Evolutionary conservation across 2,888 invertebrate genomes (phyloP), one percentile per base, ranked within the genome.

Genomic region (Calliopum simillimum): DNA sequence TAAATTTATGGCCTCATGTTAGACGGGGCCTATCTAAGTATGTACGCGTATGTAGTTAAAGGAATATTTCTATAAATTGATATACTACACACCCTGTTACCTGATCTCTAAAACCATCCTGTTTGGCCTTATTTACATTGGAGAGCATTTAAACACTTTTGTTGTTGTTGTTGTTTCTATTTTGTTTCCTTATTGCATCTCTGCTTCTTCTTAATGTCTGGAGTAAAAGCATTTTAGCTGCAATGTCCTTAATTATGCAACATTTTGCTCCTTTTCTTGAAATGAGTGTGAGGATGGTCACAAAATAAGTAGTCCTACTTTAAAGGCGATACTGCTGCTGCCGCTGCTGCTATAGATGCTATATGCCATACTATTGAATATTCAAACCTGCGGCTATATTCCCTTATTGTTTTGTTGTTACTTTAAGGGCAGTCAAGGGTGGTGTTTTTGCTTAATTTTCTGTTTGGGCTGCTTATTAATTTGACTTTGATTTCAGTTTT

Each of bases 211-310:
- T 33, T 33, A 33, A 33, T 33, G 33, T 5, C 33, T 33, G 33
- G n/a, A 59, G 68, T 41, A 59, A 21, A 51, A 49, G 61, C 23
- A 25, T 21, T 51, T 71, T 49, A 59, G 70, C 76, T 72, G 72
- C 75, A 73, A 76, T 76, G 79, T 79, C 78, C 80, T 78, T 76
- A 80, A 80, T 79, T 78, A 79, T 80, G 79, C 78, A 79, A 80
- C 80, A 78, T 76, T 79, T 79, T 77, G 78, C 76, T 77, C n/a
- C n/a, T n/a, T n/a, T n/a, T n/a, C n/a, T 72, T 69, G 43, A 44
- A 61, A 33, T 33, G 33, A 44, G 61, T 21, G 43, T 41, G 69
- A 44, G 61, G 44, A 61, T 41, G 69, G 73, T 77, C 77, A 77
- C 78, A 75, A 75, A 72, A 73, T 51, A 75, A 72, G 73, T 51